phyloP scores from a whole-genome alignment of 2,888 invertebrate genomes.

The Phytoseiulus persimilis region DNA sequence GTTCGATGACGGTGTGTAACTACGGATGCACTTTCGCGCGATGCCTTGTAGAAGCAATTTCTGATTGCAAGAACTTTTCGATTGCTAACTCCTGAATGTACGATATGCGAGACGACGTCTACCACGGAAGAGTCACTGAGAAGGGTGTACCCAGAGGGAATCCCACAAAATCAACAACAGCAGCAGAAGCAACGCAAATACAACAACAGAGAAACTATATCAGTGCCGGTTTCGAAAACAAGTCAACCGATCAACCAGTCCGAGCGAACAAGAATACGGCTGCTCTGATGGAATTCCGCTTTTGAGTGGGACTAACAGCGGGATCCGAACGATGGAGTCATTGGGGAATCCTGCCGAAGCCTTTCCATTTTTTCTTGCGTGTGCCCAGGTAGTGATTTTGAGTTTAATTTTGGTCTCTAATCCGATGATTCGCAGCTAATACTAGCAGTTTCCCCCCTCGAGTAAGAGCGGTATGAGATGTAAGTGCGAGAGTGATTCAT shows the following conservation, averaged over 20 bases:
- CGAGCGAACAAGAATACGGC: too few relatives aligned
- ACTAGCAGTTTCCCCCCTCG: neutral
- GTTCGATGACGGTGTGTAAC: neutral
- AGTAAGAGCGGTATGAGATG: neutral
- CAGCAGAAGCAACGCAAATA: too few relatives aligned
- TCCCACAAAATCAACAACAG: too few relatives aligned
- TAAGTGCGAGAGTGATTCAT: neutral
- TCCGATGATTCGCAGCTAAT: neutral
- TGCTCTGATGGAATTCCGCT: too few relatives aligned
- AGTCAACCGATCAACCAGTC: too few relatives aligned
- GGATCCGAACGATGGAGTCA: too few relatives aligned
- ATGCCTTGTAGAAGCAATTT: neutral
- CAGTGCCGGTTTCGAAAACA: too few relatives aligned
- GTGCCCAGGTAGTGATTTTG: neutral
- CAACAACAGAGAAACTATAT: too few relatives aligned
- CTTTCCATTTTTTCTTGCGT: neutral
- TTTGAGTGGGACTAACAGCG: too few relatives aligned
- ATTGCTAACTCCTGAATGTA: neutral
- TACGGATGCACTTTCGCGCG: slow-evolving; percentile 5
- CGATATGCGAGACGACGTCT: neutral
- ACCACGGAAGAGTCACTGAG: too few relatives aligned
- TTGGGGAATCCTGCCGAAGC: neutral
- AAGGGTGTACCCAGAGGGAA: too few relatives aligned
- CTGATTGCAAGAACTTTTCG: neutral
- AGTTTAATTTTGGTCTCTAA: neutral